Evolutionary conservation across 2,113 vertebrate genomes (phyloP), one percentile per base, ranked within the genome.

Genomic region (Cyprinodon brontotheroides): DNA sequence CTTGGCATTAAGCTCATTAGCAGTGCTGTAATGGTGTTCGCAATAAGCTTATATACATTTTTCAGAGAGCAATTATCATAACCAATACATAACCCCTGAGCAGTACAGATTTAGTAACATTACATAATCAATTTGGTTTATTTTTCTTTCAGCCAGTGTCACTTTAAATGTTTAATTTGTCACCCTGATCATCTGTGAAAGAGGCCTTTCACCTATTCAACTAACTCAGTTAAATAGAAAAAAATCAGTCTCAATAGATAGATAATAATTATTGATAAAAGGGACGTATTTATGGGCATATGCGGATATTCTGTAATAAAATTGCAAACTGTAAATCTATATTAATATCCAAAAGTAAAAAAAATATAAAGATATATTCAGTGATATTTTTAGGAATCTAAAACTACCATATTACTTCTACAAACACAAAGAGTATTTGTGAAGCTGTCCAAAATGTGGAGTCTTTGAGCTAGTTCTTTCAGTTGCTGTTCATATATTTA

Each of bases 221-320:
- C 65, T 74, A 37, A 83, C 82, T 39, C 69, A 62, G 72, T 40
- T 62, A 60, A 65, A 37, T 70, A 72, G 75, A 80, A 78, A 80
- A 13, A 39, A 81, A 82, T 69, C 62, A 65, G 48, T 71, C 81
- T 75, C 71, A 61, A 13, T 47, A 48, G 80, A 85, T 78, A 72
- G 50, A 65, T 78, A 71, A 85, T 78, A 72, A 59, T 63, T 78
- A 71, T 62, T 17, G 70, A 72, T 48, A 20, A 59, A 29, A 60
- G 60, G 74, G 60, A 70, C 61, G 43, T 48, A 53, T 65, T 22
- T 22, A 69, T 40, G 77, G 65, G 40, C 37, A 63, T 80, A 41
- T 22, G 43, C n/a, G 3, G 20, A 3, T 36, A 14, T 47, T 11
- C 12, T 29, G 12, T 20, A 57, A 20, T 20, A 57, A 5, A 57